Evolutionary conservation across 2,797 vertebrate species (phyloP), one percentile per base, ranked within the genome.

Genomic region (Chelonia mydas): DNA sequence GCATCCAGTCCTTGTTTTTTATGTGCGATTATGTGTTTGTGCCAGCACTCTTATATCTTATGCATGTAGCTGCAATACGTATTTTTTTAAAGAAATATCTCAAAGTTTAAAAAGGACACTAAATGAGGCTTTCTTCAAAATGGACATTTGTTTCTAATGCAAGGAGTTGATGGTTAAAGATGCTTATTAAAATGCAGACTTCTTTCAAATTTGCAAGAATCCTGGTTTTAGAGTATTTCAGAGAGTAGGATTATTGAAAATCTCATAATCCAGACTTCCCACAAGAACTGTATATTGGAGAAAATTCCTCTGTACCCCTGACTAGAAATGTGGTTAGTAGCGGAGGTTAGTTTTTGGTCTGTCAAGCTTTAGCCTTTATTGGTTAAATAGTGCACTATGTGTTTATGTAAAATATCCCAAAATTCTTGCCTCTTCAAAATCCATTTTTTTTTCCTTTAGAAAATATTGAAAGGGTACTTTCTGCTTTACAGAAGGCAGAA

Each of bases 401-500:
- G 12, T 61, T 10, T 81, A 54, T 41, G 37, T 37, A 78, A 85
- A 84, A 28, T 21, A 17, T 3, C 8, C 49, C 65, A 77, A 33
- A 33, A 11, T 68, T 55, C 28, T 49, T 27, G 28, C 13, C 47
- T 54, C 80, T 76, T 72, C 41, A 82, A 95, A 77, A 90, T 76
- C 23, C 19, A 81, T 83, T 84, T 45, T 89, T 72, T 76, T 76
- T 85, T 41, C 78, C 25, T 37, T 92, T 91, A 98, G 98, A 95
- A 97, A 97, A 98, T 87, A 82, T 98, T 65, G 98, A 98, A 65
- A 99, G 98, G 96, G 97, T 99, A 88, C 98, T 99, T 80, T 94
- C 98, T 93, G 99, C 99, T 90, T 96, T 99, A 41, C 98, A 99
- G 97, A 98, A 98, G 95, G 99, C 99, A 81, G 99, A 99, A 95